Evolutionary conservation across 2,888 invertebrate genomes (phyloP).

Genomic region (Clitarchus hookeri): DNA sequence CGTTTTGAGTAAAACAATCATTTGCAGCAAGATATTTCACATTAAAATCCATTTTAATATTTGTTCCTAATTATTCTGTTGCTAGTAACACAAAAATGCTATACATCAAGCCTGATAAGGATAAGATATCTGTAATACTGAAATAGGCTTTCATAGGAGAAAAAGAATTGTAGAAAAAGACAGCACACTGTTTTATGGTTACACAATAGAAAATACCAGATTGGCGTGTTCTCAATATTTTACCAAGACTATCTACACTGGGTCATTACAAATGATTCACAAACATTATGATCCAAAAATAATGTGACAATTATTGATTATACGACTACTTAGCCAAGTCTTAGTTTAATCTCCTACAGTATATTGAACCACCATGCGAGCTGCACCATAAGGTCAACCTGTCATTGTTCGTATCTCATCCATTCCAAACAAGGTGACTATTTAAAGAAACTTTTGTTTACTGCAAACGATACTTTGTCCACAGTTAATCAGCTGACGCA

Average conservation of each 20-base stretch:
- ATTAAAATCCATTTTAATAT: background rate
- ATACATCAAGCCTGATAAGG: too few relatives aligned
- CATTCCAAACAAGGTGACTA: background rate
- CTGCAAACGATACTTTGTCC: background rate
- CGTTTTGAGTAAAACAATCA: background rate
- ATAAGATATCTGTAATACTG: background rate
- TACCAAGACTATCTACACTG: background rate
- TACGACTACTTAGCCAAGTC: background rate
- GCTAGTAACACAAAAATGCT: background rate
- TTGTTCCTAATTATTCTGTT: background rate
- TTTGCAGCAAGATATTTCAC: conserved; percentile 2
- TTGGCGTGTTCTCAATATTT: background rate
- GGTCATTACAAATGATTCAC: background rate
- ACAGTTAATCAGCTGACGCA: background rate
- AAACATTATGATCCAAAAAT: background rate
- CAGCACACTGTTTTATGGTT: background rate
- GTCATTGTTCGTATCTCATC: background rate
- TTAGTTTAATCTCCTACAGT: background rate
- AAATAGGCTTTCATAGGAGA: background rate
- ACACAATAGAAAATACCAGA: background rate
- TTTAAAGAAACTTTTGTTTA: background rate
- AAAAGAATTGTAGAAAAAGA: background rate
- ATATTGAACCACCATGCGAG: background rate
- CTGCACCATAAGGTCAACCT: background rate
- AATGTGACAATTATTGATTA: background rate